phyloP scores from a whole-genome alignment of 2,888 invertebrate genomes.

The Caenorhabditis sulstoni region DNA sequence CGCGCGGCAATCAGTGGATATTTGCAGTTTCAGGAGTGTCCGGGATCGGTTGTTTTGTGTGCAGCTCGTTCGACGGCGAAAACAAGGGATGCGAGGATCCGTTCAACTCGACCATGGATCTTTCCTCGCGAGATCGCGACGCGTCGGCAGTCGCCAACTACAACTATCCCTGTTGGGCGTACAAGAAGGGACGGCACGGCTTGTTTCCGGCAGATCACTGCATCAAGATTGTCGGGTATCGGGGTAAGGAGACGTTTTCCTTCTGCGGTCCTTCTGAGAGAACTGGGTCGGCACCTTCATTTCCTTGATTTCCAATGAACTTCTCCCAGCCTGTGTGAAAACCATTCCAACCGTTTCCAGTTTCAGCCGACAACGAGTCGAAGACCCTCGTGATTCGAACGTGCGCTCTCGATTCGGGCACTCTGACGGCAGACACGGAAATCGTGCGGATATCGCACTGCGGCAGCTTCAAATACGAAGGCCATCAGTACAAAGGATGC shows the following conservation, averaged over 20 bases:
- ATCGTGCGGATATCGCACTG: slow-evolving; percentile 97
- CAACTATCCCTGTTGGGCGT: slow-evolving; percentile 94
- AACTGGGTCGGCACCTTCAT: too few species aligned
- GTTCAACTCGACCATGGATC: slow-evolving; percentile 81
- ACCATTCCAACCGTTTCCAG: neutral
- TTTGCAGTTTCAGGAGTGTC: slow-evolving; percentile 49
- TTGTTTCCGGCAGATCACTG: slow-evolving; percentile 97
- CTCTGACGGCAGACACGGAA: slow-evolving; percentile 95
- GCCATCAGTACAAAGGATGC: slow-evolving; percentile 76
- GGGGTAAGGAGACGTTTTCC: slow-evolving; percentile 85
- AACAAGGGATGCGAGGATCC: slow-evolving; percentile 93
- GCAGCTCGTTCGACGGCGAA: slow-evolving; percentile 91
- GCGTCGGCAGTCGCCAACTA: slow-evolving; percentile 81
- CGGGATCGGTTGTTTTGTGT: slow-evolving; percentile 95
- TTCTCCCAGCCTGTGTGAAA: too few species aligned
- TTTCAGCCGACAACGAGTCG: slow-evolving; percentile 74
- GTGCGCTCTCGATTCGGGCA: slow-evolving; percentile 95
- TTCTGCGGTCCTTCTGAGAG: too few species aligned
- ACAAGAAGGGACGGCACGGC: slow-evolving; percentile 92
- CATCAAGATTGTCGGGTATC: slow-evolving; percentile 93
- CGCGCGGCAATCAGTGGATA: too few species aligned
- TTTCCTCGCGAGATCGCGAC: slow-evolving; percentile 61
- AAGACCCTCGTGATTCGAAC: slow-evolving; percentile 88
- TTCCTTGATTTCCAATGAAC: too few species aligned
- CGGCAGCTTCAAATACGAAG: slow-evolving; percentile 90